phyloP scores from a whole-genome alignment of 2,888 invertebrate genomes.

The Dyspetes luteomarginatus region DNA sequence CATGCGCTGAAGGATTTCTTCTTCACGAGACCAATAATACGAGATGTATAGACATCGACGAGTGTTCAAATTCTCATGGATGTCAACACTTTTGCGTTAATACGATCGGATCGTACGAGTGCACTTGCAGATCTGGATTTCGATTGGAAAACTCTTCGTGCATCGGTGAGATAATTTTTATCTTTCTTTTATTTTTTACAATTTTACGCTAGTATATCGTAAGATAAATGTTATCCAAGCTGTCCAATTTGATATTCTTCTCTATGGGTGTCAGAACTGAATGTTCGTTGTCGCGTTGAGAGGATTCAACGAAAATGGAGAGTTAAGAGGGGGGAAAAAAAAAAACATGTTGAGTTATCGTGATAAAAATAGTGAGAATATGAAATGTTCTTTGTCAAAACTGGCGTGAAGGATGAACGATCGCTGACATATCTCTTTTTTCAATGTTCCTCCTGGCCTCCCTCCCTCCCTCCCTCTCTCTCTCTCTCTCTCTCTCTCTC shows the following conservation, averaged over 20 bases:
- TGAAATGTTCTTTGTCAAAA: slow-evolving; percentile 21
- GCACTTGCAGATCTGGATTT: slow-evolving; percentile 77
- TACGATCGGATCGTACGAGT: slow-evolving; percentile 83
- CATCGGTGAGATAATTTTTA: slow-evolving; percentile 70
- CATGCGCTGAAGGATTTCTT: slow-evolving; percentile 82
- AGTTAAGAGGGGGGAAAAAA: not conserved
- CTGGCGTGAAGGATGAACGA: slow-evolving; percentile 20
- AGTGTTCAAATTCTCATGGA: slow-evolving; percentile 80
- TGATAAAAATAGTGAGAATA: slow-evolving; percentile 14
- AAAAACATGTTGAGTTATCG: slow-evolving; percentile 27
- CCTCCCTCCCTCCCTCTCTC: slow-evolving; percentile 2
- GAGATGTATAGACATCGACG: slow-evolving; percentile 83
- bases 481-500: slow-evolving; percentile 39
- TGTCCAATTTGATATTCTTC: not conserved
- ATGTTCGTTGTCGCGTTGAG: no score
- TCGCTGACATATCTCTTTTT: slow-evolving; percentile 30
- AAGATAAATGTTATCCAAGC: slow-evolving; percentile 6
- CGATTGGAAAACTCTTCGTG: slow-evolving; percentile 72
- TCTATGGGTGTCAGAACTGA: no score
- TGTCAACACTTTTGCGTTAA: slow-evolving; percentile 84
- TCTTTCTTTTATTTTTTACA: not conserved
- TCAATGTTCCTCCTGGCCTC: slow-evolving; percentile 5
- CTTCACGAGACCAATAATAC: slow-evolving; percentile 70
- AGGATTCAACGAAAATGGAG: no score
- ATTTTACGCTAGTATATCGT: not conserved